Conservation (phyloP, 1,140 invertebrate species). For the Neodiprion lecontei region DNA sequence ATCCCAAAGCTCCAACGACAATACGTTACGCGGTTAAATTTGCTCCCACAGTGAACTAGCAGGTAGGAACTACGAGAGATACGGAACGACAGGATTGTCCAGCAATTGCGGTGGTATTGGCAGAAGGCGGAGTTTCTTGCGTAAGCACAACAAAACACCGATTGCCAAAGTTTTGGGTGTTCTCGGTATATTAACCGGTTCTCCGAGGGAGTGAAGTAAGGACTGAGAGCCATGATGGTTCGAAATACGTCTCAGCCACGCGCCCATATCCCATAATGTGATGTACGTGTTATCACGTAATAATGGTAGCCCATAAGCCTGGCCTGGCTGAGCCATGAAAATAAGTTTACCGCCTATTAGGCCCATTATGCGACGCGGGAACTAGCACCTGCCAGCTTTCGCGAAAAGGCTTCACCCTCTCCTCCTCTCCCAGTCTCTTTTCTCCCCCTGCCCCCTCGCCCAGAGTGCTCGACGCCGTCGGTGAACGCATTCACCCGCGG, state of each 20-base stretch:
- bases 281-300: not conserved
- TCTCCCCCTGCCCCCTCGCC: not conserved
- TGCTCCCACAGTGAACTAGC: no score
- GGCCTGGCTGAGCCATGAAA: slow-evolving; percentile 2
- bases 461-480: not conserved
- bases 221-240: no score
- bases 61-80: no score
- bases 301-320: not conserved
- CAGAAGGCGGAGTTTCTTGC: no score
- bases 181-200: no score
- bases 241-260: not conserved
- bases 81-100: no score
- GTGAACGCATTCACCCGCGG: not conserved
- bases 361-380: slow-evolving; percentile 2
- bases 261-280: not conserved
- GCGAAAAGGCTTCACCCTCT: not conserved
- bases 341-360: not conserved
- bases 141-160: no score
- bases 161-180: no score
- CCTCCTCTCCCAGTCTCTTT: not conserved
- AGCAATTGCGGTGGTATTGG: no score
- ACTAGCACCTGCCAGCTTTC: slow-evolving; percentile 6
- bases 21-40: no score
- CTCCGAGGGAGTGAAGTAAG: no score
- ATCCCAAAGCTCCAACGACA: no score